Evolutionary conservation across 2,888 invertebrate species (phyloP).

Genomic region (Syrista parreyssii): DNA sequence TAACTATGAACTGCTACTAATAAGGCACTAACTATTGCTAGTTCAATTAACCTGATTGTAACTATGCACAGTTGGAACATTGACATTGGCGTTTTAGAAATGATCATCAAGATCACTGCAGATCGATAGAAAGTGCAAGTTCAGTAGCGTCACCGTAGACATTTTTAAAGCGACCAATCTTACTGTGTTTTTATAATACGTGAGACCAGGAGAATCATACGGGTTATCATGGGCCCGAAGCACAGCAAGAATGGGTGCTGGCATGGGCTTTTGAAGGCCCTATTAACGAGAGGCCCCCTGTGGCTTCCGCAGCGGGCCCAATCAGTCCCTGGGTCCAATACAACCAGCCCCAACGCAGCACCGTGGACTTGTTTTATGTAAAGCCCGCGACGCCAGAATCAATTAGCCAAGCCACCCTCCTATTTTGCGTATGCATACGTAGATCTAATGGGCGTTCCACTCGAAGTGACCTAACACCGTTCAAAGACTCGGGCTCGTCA

Average conservation of each 20-base stretch:
- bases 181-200: not conserved
- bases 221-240: not conserved
- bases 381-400: conserved; percentile 54
- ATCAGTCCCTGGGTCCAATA: conserved; percentile 46
- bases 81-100: not conserved
- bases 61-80: not conserved
- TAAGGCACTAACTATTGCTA: not conserved
- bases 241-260: conserved; percentile 33
- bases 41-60: not conserved
- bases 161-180: not conserved
- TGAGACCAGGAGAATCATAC: not conserved
- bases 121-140: not conserved
- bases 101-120: not conserved
- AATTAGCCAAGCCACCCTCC: conserved; percentile 52
- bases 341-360: conserved; percentile 33
- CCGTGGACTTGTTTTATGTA: conserved; percentile 53
- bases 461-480: conserved; percentile 20
- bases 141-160: not conserved
- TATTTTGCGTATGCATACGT: conserved; percentile 47
- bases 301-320: conserved; percentile 44
- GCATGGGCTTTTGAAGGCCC: conserved; percentile 44
- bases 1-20: not conserved
- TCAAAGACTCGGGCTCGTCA: conserved; percentile 9
- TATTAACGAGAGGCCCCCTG: conserved; percentile 57
- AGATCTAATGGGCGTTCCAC: conserved; percentile 31